These are phyloP conservation scores for Onchidella celtica DNA, from an alignment of 2,888 invertebrate species.

Conservation along the genomic window DNA sequence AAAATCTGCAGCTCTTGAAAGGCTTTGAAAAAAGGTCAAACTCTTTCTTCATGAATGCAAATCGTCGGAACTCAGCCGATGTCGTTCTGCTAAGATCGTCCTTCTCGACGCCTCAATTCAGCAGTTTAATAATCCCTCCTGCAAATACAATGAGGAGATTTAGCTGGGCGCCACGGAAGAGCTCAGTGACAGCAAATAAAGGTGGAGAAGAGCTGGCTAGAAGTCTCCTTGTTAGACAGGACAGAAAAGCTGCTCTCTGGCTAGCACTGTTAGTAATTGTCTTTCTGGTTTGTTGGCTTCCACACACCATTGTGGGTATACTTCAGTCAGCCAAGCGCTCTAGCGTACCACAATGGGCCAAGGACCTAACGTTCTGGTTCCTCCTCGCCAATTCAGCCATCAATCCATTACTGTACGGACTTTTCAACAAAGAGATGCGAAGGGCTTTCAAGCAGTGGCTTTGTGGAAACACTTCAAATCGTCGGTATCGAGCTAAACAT, in stretches of 20 bases:
- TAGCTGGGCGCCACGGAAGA: constrained; percentile 34
- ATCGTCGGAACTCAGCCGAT: constrained; percentile 13
- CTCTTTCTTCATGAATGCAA: not conserved
- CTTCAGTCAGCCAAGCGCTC: constrained; percentile 57
- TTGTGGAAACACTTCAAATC: constrained; percentile 14
- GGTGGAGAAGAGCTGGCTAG: constrained; percentile 66
- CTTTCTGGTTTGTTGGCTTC: constrained; percentile 71
- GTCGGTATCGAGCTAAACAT: constrained; percentile 28
- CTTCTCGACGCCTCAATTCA: not conserved
- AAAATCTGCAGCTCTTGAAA: constrained; percentile 2
- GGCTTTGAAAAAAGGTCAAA: not conserved
- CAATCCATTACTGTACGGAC: constrained; percentile 70
- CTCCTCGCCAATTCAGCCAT: constrained; percentile 64
- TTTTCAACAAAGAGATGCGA: constrained; percentile 67
- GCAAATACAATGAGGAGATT: not conserved
- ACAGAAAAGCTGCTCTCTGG: constrained; percentile 69
- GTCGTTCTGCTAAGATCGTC: constrained; percentile 25
- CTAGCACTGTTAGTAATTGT: constrained; percentile 67
- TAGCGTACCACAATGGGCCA: constrained; percentile 57
- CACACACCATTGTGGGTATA: constrained; percentile 62
- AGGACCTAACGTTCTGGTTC: constrained; percentile 61
- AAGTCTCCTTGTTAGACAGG: constrained; percentile 68
- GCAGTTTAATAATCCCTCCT: not conserved
- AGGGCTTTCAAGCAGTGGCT: constrained; percentile 48
- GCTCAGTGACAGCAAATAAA: constrained; percentile 33